Percentiles rank a stretch among this genome's conserved stretches.
phyloP scores from a whole-genome alignment of 2,113 vertebrate genomes.

The Lota lota region DNA sequence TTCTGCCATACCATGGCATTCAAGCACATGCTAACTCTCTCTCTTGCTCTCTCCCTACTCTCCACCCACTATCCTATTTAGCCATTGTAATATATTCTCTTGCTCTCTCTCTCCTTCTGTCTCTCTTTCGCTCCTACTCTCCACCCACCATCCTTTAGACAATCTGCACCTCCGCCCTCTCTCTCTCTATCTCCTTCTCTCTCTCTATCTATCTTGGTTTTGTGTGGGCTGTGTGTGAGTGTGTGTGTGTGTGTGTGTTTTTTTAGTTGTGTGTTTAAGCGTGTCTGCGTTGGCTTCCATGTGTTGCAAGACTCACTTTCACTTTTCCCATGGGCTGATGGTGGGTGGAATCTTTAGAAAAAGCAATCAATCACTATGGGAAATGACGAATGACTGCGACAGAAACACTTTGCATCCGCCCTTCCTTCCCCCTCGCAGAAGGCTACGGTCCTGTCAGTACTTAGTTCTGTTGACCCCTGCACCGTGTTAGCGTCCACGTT shows the following conservation, averaged over 20 bases:
- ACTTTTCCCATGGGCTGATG: too few species aligned
- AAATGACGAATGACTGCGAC: too few species aligned
- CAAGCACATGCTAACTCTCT: not conserved
- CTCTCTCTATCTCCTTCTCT: not conserved
- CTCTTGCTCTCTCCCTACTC: constrained; percentile 4
- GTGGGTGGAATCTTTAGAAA: too few species aligned
- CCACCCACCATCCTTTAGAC: not conserved
- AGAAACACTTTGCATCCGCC: too few species aligned
- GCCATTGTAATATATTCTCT: not conserved
- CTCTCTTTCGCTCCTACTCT: not conserved
- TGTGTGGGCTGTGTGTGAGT: constrained; percentile 27
- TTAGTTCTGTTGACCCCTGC: not conserved
- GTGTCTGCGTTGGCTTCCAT: too few species aligned
- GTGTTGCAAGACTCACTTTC: too few species aligned
- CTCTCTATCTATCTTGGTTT: not conserved
- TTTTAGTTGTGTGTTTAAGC: too few species aligned
- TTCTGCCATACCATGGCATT: constrained; percentile 13
- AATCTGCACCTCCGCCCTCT: not conserved
- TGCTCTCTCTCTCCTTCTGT: constrained; percentile 9
- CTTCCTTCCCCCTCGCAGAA: too few species aligned
- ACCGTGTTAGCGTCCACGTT: constrained; percentile 20
- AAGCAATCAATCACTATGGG: too few species aligned
- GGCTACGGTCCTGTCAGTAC: too few species aligned
- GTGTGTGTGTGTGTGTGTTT: constrained; percentile 2
- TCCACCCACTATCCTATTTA: constrained; percentile 2